A percentile compares a stretch with the other conserved stretches of the same genome.
Conservation (phyloP, 1,140 invertebrate genomes). For the Pogonognathellus flavescens region DNA sequence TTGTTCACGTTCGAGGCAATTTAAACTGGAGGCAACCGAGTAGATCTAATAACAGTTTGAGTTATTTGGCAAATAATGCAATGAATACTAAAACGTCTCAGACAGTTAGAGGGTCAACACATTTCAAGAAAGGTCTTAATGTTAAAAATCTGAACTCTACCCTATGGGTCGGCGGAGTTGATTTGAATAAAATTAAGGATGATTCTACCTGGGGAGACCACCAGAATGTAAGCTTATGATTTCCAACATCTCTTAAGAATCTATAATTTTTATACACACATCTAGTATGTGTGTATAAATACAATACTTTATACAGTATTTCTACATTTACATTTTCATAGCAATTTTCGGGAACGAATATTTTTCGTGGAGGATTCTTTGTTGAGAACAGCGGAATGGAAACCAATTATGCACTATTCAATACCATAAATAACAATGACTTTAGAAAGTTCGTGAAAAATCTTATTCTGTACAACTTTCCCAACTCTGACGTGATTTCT, state of each 20-base stretch:
- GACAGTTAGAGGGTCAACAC: background rate
- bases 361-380: background rate
- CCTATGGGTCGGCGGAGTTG: background rate
- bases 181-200: background rate
- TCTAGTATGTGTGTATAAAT: too few relatives aligned
- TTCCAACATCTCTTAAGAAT: background rate
- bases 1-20: background rate
- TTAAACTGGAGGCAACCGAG: background rate
- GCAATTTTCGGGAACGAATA: background rate
- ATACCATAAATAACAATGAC: background rate
- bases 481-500: background rate
- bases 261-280: too few relatives aligned
- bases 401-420: background rate
- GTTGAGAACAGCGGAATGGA: background rate
- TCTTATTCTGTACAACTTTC: background rate
- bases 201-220: background rate
- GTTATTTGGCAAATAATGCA: background rate
- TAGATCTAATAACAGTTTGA: background rate
- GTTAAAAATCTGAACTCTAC: background rate
- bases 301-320: too few relatives aligned
- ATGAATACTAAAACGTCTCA: background rate
- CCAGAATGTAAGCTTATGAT: background rate
- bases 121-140: background rate
- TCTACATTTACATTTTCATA: background rate
- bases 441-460: background rate